Evolutionary conservation across 2,888 invertebrate genomes (phyloP), one percentile per base, ranked within the genome.

Genomic region (Netelia fuscicornis): DNA sequence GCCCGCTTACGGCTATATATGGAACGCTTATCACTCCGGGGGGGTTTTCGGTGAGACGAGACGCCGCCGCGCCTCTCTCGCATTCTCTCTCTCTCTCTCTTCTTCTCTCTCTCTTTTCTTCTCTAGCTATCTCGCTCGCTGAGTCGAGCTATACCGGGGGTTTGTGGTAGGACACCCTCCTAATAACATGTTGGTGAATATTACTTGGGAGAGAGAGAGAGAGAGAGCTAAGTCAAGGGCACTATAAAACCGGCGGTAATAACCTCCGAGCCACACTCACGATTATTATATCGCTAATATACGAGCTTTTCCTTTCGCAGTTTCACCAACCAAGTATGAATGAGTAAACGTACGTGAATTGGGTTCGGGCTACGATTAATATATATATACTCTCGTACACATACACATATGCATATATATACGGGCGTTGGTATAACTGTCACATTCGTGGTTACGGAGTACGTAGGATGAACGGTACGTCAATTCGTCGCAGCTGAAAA

Each of bases 211-310:
- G 23, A 65, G 67, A 65, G 37, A 68, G 72, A 67, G 76, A 70
- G 56, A 54, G 52, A 65, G 52, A 58, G 10, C 54, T 75, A 65
- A 83, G 60, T 83, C 85, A 82, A 82, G 79, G 82, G 68, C 85
- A 82, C 71, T 82, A 85, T 82, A 85, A 85, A 82, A 85, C 81
- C 85, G 72, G 82, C 79, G 82, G 79, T 76, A 85, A 82, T 81
- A 62, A 10, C 60, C 13, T 54, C 44, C 58, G 44, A 25, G 68
- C 44, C 68, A 37, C 37, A 37, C 37, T 37, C 37, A 37, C 52
- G 6, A 25, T 52, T 54, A 68, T 60, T 25, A 48, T 17, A 44
- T 52, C 42, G 17, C 17, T 11, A 76, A 52, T 20, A 72, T 62
- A 70, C 48, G 52, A 71, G 56, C 64, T 77, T 79, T 62, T 62